Evolutionary conservation across 2,888 invertebrate species (phyloP).

Genomic region (Endotricha flammealis): DNA sequence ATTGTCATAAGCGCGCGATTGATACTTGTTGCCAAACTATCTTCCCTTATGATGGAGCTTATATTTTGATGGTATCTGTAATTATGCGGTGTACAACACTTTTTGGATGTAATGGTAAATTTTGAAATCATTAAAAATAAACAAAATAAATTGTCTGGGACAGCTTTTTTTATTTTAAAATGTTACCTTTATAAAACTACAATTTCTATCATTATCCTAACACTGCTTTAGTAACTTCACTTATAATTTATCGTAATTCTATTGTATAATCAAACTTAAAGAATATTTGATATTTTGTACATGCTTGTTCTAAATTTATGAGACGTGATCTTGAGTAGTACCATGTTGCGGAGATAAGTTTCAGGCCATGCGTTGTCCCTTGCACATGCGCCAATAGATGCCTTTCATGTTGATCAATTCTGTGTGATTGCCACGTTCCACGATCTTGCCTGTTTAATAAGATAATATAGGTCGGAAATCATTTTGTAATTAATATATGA

Average conservation of each 20-base stretch:
- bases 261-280: not conserved
- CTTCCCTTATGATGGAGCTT: no score
- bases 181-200: no score
- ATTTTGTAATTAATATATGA: no score
- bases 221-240: no score
- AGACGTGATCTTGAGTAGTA: not conserved
- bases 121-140: conserved; percentile 22
- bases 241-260: no score
- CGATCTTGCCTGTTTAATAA: conserved; percentile 78
- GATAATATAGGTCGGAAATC: no score
- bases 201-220: no score
- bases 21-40: no score
- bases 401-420: conserved; percentile 81
- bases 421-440: conserved; percentile 85
- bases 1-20: no score
- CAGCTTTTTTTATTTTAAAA: not conserved
- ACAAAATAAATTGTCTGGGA: conserved; percentile 4
- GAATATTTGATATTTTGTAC: not conserved
- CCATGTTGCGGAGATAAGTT: not conserved
- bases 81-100: no score
- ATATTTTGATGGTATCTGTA: no score
- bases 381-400: conserved; percentile 81
- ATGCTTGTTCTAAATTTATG: not conserved
- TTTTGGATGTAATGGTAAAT: conserved; percentile 9
- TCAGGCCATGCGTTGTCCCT: conserved; percentile 50